Percentiles rank a stretch among this genome's conserved stretches.
These are phyloP conservation scores for Coccyzus lansbergi DNA, from an alignment of 2,797 vertebrate genomes.

Conservation along the genomic window DNA sequence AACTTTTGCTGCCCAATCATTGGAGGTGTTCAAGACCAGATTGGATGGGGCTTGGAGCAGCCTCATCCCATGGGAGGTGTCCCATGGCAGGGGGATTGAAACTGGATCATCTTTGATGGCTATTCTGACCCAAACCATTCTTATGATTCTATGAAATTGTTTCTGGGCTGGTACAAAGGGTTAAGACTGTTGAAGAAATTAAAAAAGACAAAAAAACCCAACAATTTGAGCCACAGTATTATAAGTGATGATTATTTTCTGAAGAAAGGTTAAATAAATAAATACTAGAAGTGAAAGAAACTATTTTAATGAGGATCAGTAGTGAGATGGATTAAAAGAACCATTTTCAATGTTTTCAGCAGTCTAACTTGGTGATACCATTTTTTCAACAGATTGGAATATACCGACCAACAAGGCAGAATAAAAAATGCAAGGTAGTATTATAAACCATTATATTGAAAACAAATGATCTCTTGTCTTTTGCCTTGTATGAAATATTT, in stretches of 20 bases:
- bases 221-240: not conserved
- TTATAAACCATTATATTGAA: not conserved
- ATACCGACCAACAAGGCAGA: conserved; percentile 91
- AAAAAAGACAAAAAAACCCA: not conserved
- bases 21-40: too few relatives aligned
- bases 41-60: too few relatives aligned
- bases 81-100: too few relatives aligned
- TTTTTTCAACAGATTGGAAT: conserved; percentile 77
- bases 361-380: conserved; percentile 1
- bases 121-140: too few relatives aligned
- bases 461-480: not conserved
- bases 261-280: not conserved
- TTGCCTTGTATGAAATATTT: not conserved
- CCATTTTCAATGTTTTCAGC: not conserved
- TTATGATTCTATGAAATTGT: too few relatives aligned
- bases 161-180: not conserved
- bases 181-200: not conserved
- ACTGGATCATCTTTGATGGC: too few relatives aligned
- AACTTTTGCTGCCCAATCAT: too few relatives aligned
- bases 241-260: not conserved
- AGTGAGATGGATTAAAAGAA: not conserved
- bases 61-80: too few relatives aligned
- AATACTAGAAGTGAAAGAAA: not conserved
- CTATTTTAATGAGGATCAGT: not conserved
- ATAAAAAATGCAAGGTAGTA: conserved; percentile 97